A percentile compares a stretch with the other conserved stretches of the same genome.
phyloP scores from a whole-genome alignment of 2,888 invertebrate genomes.

The Eupithecia tripunctaria region DNA sequence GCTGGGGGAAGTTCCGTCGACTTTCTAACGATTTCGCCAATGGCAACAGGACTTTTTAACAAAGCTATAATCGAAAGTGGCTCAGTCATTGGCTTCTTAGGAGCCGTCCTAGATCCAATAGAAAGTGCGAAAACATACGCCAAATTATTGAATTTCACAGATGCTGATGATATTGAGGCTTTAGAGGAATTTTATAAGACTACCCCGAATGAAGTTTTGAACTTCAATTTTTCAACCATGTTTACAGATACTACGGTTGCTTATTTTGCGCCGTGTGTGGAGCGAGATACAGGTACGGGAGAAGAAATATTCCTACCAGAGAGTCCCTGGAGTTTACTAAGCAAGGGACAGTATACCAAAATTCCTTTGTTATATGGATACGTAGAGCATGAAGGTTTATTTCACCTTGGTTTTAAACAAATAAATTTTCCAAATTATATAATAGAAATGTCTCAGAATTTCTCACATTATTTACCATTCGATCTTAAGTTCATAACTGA shows the following conservation, averaged over 20 bases:
- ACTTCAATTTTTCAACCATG: neutral
- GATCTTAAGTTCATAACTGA: slow-evolving; percentile 41
- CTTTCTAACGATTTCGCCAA: slow-evolving; percentile 35
- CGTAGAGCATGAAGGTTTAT: slow-evolving; percentile 7
- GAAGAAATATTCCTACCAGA: slow-evolving; percentile 25
- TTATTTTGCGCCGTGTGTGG: slow-evolving; percentile 29
- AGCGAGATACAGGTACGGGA: slow-evolving; percentile 20
- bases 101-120: slow-evolving; percentile 19
- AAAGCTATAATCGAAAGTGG: slow-evolving; percentile 43
- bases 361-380: slow-evolving; percentile 25
- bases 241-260: neutral
- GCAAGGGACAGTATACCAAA: slow-evolving; percentile 16
- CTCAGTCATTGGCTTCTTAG: neutral
- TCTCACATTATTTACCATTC: slow-evolving; percentile 45
- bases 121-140: slow-evolving; percentile 28
- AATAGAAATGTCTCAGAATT: slow-evolving; percentile 6
- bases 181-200: slow-evolving; percentile 39
- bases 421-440: neutral
- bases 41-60: slow-evolving; percentile 38
- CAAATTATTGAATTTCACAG: slow-evolving; percentile 22
- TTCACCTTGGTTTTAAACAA: neutral
- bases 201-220: slow-evolving; percentile 21
- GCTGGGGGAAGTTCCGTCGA: slow-evolving; percentile 38
- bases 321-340: slow-evolving; percentile 20
- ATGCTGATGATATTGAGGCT: slow-evolving; percentile 33